A percentile compares a stretch with the other conserved stretches of the same genome.
Conservation (phyloP, 2,797 vertebrate species). For the Amblyopsis hoosieri region DNA sequence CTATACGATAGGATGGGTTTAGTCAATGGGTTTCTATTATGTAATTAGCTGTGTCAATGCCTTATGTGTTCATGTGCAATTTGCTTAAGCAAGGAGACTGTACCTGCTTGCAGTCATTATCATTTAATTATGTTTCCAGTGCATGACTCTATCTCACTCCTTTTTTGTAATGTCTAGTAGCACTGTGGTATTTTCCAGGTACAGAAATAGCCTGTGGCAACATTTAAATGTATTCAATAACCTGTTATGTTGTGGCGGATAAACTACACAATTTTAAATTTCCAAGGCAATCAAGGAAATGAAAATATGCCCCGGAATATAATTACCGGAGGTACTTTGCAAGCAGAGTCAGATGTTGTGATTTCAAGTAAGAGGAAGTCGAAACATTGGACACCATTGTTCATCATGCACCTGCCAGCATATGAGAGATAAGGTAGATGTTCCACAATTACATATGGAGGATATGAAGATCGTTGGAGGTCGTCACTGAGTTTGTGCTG, state of each 20-base stretch:
- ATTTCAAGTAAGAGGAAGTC: constrained; percentile 47
- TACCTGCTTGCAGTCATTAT: constrained; percentile 18
- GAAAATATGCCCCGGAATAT: constrained; percentile 21
- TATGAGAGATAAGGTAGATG: constrained; percentile 14
- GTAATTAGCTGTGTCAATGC: background rate
- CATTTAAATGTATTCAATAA: constrained; percentile 28
- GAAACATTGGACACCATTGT: constrained; percentile 26
- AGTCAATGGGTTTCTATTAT: constrained; percentile 12
- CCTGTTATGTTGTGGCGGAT: constrained; percentile 15
- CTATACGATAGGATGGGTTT: background rate
- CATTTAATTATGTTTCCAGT: constrained; percentile 8
- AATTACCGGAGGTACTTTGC: constrained; percentile 47
- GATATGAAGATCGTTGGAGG: constrained; percentile 34
- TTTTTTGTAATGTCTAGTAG: constrained; percentile 26
- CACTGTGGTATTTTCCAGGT: constrained; percentile 34
- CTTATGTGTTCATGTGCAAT: constrained; percentile 19
- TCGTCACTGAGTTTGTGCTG: constrained; percentile 32
- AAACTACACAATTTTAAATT: constrained; percentile 11
- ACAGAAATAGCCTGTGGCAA: constrained; percentile 45
- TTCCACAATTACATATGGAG: constrained; percentile 36
- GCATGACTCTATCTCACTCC: background rate
- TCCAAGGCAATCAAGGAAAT: constrained; percentile 29
- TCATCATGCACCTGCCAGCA: constrained; percentile 33
- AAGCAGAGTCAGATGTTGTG: constrained; percentile 24
- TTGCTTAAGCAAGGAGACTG: constrained; percentile 23